Percentiles rank a stretch among this genome's conserved stretches.
Evolutionary conservation across 2,888 invertebrate genomes (phyloP).

Genomic region (Brenthis hecate): DNA sequence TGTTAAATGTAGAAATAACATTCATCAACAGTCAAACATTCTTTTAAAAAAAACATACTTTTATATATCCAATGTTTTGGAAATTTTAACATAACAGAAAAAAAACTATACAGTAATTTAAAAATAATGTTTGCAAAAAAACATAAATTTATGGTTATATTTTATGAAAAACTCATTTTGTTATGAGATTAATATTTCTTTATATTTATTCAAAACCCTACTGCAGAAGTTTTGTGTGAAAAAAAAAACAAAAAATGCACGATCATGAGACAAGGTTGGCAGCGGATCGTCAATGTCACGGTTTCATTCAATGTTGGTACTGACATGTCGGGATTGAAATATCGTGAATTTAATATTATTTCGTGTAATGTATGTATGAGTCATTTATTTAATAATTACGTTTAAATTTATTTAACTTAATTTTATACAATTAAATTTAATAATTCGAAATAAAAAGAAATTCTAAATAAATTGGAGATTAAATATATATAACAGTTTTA

Average conservation of each 20-base stretch:
- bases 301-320: constrained; percentile 53
- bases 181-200: background rate
- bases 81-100: no score
- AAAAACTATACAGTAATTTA: no score
- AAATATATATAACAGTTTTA: no score
- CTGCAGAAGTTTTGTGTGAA: constrained; percentile 12
- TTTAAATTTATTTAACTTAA: constrained; percentile 7
- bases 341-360: constrained; percentile 34
- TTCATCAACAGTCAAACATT: background rate
- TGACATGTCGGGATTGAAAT: constrained; percentile 35
- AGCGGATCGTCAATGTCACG: constrained; percentile 60
- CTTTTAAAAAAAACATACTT: no score
- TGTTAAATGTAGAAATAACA: background rate
- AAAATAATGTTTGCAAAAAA: no score
- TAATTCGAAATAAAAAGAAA: no score
- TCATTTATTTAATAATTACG: no score
- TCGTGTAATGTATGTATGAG: no score
- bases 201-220: constrained; percentile 8
- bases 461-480: no score
- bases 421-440: no score
- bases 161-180: background rate
- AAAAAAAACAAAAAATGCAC: constrained; percentile 26
- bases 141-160: background rate
- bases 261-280: constrained; percentile 38
- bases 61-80: no score